These are phyloP conservation scores for Motacilla tschutschensis DNA, from an alignment of 2,113 vertebrate species.

Conservation along the genomic window DNA sequence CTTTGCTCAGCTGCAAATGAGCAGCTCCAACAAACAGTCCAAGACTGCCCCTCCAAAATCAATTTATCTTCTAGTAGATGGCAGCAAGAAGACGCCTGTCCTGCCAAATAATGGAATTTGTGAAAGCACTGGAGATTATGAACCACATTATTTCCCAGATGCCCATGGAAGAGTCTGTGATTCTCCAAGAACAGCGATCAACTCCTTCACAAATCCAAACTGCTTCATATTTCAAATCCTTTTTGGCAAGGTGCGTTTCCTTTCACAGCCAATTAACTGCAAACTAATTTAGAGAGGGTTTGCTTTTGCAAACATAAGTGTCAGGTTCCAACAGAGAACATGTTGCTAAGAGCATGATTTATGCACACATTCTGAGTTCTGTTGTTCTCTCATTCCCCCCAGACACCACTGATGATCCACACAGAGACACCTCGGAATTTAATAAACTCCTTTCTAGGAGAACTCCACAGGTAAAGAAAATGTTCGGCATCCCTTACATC, in stretches of 20 bases:
- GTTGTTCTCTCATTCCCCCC: background rate
- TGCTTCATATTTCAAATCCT: conserved; percentile 43
- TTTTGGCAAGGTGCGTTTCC: conserved; percentile 47
- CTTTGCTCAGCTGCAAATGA: background rate
- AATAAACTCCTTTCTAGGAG: background rate
- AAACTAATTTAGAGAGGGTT: conserved; percentile 50
- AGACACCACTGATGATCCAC: conserved; percentile 26
- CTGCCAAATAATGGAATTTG: conserved; percentile 28
- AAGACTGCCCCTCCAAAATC: background rate
- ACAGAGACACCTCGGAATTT: background rate
- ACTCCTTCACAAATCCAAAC: conserved; percentile 15
- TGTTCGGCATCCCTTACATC: background rate
- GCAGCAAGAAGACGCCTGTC: background rate
- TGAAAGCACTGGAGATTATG: conserved; percentile 8
- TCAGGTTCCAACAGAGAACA: conserved; percentile 38
- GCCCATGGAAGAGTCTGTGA: background rate
- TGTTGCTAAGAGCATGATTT: conserved; percentile 34
- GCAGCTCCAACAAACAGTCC: background rate
- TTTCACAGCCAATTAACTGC: conserved; percentile 56
- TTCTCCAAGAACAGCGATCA: background rate
- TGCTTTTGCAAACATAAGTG: conserved; percentile 33
- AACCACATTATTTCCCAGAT: conserved; percentile 29
- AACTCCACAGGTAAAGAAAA: background rate
- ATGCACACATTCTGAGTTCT: background rate
- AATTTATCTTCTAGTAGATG: background rate